These are phyloP conservation scores for Trinectes maculatus DNA, from an alignment of 2,113 vertebrate species.

Conservation along the genomic window DNA sequence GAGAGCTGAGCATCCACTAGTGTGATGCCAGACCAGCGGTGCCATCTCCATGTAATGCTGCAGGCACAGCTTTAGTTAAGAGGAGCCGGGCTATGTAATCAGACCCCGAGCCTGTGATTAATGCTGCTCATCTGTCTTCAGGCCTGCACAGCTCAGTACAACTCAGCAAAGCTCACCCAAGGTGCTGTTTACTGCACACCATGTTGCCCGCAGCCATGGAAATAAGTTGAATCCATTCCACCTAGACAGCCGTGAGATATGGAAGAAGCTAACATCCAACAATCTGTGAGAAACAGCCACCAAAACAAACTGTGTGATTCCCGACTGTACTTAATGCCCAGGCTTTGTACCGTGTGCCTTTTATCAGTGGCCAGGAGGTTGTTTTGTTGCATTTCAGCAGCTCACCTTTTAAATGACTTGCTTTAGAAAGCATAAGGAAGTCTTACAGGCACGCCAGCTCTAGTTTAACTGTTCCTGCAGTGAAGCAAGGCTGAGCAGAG, in stretches of 20 bases:
- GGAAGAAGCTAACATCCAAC: slow-evolving; percentile 50
- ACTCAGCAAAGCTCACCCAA: slow-evolving; percentile 68
- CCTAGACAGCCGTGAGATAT: slow-evolving; percentile 62
- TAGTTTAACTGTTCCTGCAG: slow-evolving; percentile 52
- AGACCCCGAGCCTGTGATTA: slow-evolving; percentile 80
- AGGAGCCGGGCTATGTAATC: slow-evolving; percentile 75
- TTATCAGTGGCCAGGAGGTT: slow-evolving; percentile 66
- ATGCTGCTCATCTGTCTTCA: slow-evolving; percentile 76
- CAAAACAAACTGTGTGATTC: slow-evolving; percentile 54
- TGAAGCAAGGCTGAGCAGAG: slow-evolving; percentile 38
- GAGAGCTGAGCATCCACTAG: slow-evolving; percentile 54
- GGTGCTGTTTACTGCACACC: slow-evolving; percentile 71
- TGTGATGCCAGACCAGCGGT: slow-evolving; percentile 51
- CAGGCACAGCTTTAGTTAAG: slow-evolving; percentile 79
- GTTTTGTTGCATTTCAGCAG: slow-evolving; percentile 61
- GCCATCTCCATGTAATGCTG: slow-evolving; percentile 59
- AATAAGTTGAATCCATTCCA: slow-evolving; percentile 71
- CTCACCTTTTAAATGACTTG: slow-evolving; percentile 61
- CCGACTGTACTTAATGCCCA: slow-evolving; percentile 41
- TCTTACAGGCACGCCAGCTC: slow-evolving; percentile 42
- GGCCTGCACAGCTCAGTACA: slow-evolving; percentile 58
- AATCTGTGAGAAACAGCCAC: slow-evolving; percentile 54
- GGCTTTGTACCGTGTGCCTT: slow-evolving; percentile 54
- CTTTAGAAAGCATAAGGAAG: slow-evolving; percentile 49
- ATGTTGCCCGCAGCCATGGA: slow-evolving; percentile 65